Evolutionary conservation across 2,888 invertebrate genomes (phyloP), one percentile per base, ranked within the genome.

Genomic region (Thecophora atra): DNA sequence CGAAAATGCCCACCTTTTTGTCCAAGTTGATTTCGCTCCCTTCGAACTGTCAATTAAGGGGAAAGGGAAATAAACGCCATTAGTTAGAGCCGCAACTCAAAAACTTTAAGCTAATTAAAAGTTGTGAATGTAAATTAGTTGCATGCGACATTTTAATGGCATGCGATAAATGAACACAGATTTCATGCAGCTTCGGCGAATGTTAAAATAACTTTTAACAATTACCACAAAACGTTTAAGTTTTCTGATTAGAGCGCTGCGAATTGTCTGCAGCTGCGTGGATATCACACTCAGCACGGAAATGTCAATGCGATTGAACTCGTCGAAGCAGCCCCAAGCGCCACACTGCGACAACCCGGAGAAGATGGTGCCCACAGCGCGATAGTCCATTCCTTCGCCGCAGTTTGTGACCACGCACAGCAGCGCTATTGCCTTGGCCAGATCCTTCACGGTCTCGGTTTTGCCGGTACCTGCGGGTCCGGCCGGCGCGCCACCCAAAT

Each of bases 291-390:
- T 97, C 24, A 97, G 87, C 63, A 97, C 96, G 0, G 97, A 96
- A 5, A 96, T 92, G 76, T 97, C 96, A 77, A 98, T 97, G 47
- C 96, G 89, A 86, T 97, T 97, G 87, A 97, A 97, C 87, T 97
- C 96, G 79, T 97, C 97, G 82, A 97, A 97, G 84, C 97, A 97
- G 1, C 97, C 97, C 97, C 97, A 97, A 3, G 96, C 96, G 0
- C 97, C 97, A 62, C 86, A 86, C 67, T 87, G 87, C 0, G 83
- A 80, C 58, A 87, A 73, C 0, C 87, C 87, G 0, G 93, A 91
- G 6, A 95, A 87, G 76, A 93, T 94, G 52, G 91, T 91, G 7
- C 92, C 92, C 65, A 95, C 91, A 2, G 96, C 94, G 77, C 93
- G 90, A 83, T 92, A 94, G 87, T 96, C 96, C 95, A 96, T 96